Evolutionary conservation across 2,797 vertebrate species (phyloP).

Genomic region (Ctenopoma kingsleyae): DNA sequence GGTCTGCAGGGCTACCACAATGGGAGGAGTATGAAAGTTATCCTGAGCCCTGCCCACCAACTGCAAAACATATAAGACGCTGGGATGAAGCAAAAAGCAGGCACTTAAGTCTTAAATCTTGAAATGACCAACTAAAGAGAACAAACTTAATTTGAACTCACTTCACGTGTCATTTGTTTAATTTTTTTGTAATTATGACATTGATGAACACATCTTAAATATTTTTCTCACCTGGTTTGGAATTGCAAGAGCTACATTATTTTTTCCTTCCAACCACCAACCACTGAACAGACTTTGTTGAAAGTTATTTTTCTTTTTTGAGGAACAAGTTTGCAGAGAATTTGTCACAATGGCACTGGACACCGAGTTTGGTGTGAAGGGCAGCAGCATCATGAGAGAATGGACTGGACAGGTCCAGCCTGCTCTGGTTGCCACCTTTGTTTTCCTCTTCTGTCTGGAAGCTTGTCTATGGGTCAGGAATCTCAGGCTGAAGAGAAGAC

Average conservation of each 20-base stretch:
- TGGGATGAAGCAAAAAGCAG: slow-evolving; percentile 68
- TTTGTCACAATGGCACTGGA: slow-evolving; percentile 72
- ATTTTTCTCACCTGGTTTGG: slow-evolving; percentile 48
- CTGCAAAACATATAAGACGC: slow-evolving; percentile 85
- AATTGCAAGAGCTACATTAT: slow-evolving; percentile 31
- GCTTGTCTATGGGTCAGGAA: slow-evolving; percentile 80
- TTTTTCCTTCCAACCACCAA: slow-evolving; percentile 19
- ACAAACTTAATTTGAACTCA: slow-evolving; percentile 18
- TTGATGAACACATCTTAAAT: slow-evolving; percentile 31
- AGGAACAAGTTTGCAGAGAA: slow-evolving; percentile 25
- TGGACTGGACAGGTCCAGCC: slow-evolving; percentile 86
- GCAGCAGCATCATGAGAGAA: slow-evolving; percentile 78
- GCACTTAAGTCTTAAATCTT: slow-evolving; percentile 75
- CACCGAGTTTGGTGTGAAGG: slow-evolving; percentile 78
- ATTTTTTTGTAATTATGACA: slow-evolving; percentile 16
- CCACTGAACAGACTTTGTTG: slow-evolving; percentile 24
- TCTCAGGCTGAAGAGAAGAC: slow-evolving; percentile 70
- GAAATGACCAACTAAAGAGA: slow-evolving; percentile 49
- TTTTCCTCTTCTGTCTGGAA: slow-evolving; percentile 86
- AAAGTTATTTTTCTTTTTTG: slow-evolving; percentile 29
- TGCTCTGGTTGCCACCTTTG: slow-evolving; percentile 81
- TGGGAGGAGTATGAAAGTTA: slow-evolving; percentile 87
- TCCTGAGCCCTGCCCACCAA: slow-evolving; percentile 84
- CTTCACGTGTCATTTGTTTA: slow-evolving; percentile 15
- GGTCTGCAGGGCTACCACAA: slow-evolving; percentile 81